These are phyloP conservation scores for Anthrax anthrax DNA, from an alignment of 2,888 invertebrate species.

Conservation along the genomic window DNA sequence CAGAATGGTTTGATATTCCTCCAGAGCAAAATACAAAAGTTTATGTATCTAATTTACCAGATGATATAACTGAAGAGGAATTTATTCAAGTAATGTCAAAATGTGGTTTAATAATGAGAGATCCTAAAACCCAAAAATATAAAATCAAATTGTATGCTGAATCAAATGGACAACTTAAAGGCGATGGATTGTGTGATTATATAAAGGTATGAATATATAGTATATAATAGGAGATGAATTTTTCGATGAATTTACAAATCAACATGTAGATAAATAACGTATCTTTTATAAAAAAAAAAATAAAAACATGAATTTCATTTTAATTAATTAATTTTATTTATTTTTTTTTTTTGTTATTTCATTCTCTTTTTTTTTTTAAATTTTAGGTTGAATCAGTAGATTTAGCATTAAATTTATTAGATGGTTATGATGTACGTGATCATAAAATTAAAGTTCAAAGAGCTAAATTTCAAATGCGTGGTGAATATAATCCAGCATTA, in stretches of 20 bases:
- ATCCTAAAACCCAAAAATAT: constrained; percentile 60
- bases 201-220: constrained; percentile 54
- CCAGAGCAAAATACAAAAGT: constrained; percentile 86
- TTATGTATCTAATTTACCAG: constrained; percentile 85
- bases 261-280: too few species aligned
- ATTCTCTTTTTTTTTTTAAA: constrained; percentile 17
- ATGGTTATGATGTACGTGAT: constrained; percentile 69
- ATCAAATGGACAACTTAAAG: constrained; percentile 69
- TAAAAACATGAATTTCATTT: too few species aligned
- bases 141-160: constrained; percentile 89
- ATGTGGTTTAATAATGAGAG: constrained; percentile 88
- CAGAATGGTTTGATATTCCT: constrained; percentile 86
- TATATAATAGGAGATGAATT: too few species aligned
- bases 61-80: constrained; percentile 75
- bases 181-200: constrained; percentile 92
- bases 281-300: too few species aligned
- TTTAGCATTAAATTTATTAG: constrained; percentile 78
- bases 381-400: constrained; percentile 76
- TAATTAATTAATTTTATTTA: too few species aligned
- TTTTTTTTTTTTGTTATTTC: not conserved
- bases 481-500: constrained; percentile 78
- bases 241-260: too few species aligned
- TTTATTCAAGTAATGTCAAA: constrained; percentile 89
- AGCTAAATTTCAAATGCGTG: constrained; percentile 91
- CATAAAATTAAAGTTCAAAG: constrained; percentile 75